Evolutionary conservation across 1,140 invertebrate genomes (phyloP).

Genomic region (Drosophila athabasca): DNA sequence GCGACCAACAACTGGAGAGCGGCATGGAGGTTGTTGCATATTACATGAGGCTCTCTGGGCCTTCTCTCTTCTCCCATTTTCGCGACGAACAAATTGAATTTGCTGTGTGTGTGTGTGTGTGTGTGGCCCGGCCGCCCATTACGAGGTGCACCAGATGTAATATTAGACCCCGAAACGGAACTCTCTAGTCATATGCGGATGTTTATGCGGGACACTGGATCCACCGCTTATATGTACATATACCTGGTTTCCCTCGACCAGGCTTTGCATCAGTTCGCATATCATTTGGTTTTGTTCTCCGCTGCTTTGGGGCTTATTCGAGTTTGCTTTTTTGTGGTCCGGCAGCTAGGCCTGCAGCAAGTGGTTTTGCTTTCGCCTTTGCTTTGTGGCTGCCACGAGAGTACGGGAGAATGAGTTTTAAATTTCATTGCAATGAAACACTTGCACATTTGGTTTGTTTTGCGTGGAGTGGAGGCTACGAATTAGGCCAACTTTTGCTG

Average conservation of each 20-base stretch:
- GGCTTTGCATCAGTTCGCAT: neutral
- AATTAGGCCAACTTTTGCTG: slow-evolving; percentile 21
- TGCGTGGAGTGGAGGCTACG: neutral
- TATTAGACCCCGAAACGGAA: slow-evolving; percentile 14
- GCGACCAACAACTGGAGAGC: slow-evolving; percentile 5
- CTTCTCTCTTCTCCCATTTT: slow-evolving; percentile 12
- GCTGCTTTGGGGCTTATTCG: neutral
- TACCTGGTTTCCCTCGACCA: slow-evolving; percentile 42
- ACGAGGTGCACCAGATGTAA: slow-evolving; percentile 44
- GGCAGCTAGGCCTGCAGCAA: slow-evolving; percentile 28
- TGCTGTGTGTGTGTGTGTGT: slow-evolving; percentile 30
- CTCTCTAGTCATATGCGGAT: slow-evolving; percentile 34
- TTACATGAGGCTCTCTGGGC: slow-evolving; percentile 49
- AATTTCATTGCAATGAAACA: slow-evolving; percentile 37
- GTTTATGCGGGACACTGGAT: slow-evolving; percentile 23
- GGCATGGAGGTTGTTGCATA: slow-evolving; percentile 59
- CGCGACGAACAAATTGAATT: slow-evolving; percentile 62
- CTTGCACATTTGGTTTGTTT: slow-evolving; percentile 8
- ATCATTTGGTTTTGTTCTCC: slow-evolving; percentile 3
- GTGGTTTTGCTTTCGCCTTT: slow-evolving; percentile 24
- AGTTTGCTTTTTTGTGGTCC: slow-evolving; percentile 22
- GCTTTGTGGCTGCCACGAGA: slow-evolving; percentile 27
- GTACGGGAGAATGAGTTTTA: no score
- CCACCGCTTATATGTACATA: slow-evolving; percentile 30
- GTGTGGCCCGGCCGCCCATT: slow-evolving; percentile 29